These are phyloP conservation scores for Leptocoma aspasia DNA, from an alignment of 2,113 vertebrate species.

Conservation along the genomic window DNA sequence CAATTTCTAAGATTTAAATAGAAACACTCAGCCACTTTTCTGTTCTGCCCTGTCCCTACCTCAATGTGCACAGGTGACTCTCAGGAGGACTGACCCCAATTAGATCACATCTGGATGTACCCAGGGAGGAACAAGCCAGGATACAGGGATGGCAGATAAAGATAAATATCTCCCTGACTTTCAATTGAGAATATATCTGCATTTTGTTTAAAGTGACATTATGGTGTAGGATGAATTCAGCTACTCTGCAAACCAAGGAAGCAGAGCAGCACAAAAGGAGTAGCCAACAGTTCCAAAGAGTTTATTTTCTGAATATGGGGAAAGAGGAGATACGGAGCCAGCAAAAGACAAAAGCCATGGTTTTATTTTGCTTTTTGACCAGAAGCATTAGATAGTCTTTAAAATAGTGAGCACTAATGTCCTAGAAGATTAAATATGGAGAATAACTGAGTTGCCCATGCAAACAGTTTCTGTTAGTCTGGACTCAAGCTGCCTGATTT, in stretches of 20 bases:
- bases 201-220: background rate
- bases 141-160: background rate
- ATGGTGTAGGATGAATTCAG: background rate
- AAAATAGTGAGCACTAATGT: background rate
- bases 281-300: background rate
- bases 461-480: background rate
- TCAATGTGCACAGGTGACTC: background rate
- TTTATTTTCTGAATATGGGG: background rate
- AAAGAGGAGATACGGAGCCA: background rate
- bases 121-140: background rate
- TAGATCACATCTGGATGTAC: background rate
- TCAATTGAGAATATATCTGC: background rate
- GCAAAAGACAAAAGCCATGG: background rate
- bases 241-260: background rate
- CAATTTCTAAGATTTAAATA: background rate
- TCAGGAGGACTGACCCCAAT: background rate
- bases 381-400: background rate
- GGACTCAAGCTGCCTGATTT: background rate
- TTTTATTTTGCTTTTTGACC: background rate
- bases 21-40: background rate
- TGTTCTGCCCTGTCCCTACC: background rate
- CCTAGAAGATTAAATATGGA: background rate
- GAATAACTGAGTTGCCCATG: background rate
- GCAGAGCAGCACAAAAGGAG: background rate
- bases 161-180: background rate